Conservation (phyloP, 2,797 vertebrate genomes). For the Schizopygopsis pylzovi region DNA sequence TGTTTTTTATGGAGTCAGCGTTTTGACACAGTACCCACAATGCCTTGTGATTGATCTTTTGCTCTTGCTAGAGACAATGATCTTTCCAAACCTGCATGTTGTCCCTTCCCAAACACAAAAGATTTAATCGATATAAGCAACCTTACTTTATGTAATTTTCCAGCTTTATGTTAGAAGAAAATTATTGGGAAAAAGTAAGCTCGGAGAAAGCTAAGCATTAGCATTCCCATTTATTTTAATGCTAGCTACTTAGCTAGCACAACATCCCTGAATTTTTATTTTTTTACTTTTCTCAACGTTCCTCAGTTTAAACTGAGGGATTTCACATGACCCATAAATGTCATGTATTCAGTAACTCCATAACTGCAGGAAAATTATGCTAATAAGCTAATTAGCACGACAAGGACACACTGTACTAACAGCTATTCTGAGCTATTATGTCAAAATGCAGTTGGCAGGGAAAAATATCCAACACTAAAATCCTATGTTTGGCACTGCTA, state of each 20-base stretch:
- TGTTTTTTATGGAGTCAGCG: conserved; percentile 65
- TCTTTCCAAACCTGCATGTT: not conserved
- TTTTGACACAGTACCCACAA: conserved; percentile 45
- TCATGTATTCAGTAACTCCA: not conserved
- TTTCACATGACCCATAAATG: not conserved
- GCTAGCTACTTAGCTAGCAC: not conserved
- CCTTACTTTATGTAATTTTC: not conserved
- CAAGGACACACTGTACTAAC: not conserved
- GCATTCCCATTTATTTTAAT: not conserved
- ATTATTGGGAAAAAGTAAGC: not conserved
- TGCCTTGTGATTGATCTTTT: conserved; percentile 19
- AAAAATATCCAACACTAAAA: not conserved
- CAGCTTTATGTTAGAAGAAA: not conserved
- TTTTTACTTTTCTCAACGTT: not conserved
- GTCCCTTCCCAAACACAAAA: not conserved
- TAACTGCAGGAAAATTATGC: not conserved
- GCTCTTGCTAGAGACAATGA: not conserved
- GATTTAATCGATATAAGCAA: not conserved
- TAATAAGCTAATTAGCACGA: not conserved
- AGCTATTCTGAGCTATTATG: not conserved
- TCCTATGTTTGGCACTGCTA: not conserved
- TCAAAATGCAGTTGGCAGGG: not conserved
- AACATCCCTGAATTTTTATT: not conserved
- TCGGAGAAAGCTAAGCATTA: not conserved
- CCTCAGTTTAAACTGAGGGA: not conserved